These are phyloP conservation scores for Mustela nigripes DNA, from an alignment of 2,113 vertebrate genomes.

Conservation along the genomic window DNA sequence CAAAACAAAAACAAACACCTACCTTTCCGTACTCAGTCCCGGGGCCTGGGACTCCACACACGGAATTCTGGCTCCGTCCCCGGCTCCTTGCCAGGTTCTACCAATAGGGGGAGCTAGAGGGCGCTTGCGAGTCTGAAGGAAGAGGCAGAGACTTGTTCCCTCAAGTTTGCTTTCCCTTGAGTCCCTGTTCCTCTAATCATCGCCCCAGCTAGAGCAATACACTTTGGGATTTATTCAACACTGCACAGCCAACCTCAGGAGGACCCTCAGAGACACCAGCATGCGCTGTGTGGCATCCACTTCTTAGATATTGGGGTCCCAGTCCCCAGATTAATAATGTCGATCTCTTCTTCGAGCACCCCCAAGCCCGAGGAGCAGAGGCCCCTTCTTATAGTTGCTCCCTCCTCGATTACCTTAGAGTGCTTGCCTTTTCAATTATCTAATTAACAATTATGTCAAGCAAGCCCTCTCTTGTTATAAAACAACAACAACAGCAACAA, in stretches of 20 bases:
- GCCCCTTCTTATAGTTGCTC: neutral
- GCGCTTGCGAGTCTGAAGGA: neutral
- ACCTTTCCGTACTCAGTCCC: neutral
- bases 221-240: neutral
- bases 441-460: neutral
- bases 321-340: neutral
- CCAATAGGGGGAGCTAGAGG: neutral
- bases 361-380: neutral
- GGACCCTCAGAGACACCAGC: neutral
- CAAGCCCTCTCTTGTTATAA: neutral
- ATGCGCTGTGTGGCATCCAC: no score
- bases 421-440: neutral
- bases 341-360: neutral
- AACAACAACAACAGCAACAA: neutral
- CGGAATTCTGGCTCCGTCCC: rapidly evolving
- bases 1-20: no score
- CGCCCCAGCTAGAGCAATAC: neutral
- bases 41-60: neutral
- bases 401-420: neutral
- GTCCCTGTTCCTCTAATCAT: neutral
- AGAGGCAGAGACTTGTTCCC: neutral
- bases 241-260: neutral
- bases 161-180: neutral
- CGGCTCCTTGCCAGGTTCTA: neutral
- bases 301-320: neutral